These are phyloP conservation scores for Cettia cetti DNA, from an alignment of 2,113 vertebrate species.

Conservation along the genomic window DNA sequence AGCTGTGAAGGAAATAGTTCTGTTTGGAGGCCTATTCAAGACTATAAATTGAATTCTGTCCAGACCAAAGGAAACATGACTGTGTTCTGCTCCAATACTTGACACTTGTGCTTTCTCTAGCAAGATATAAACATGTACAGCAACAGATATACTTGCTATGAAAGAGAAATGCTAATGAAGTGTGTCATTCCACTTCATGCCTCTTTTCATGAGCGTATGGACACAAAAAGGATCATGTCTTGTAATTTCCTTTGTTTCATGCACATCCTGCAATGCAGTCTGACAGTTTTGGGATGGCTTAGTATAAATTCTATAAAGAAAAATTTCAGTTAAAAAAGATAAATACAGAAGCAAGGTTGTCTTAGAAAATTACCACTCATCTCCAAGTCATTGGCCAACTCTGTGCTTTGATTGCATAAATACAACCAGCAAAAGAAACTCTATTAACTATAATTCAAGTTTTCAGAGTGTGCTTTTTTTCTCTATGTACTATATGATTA, in stretches of 20 bases:
- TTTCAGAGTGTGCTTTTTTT: background rate
- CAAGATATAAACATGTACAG: background rate
- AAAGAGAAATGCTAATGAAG: background rate
- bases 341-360: background rate
- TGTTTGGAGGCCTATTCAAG: background rate
- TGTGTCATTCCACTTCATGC: background rate
- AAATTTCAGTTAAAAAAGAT: background rate
- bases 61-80: background rate
- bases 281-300: background rate
- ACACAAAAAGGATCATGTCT: background rate
- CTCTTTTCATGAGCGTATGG: background rate
- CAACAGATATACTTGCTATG: background rate
- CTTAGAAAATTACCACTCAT: background rate
- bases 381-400: background rate
- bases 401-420: background rate
- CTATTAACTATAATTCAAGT: background rate
- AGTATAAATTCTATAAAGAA: background rate
- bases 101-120: background rate
- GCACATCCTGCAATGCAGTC: background rate
- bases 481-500: background rate
- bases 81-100: background rate
- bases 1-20: background rate
- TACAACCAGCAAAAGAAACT: background rate
- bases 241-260: background rate
- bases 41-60: background rate